A percentile compares a stretch with the other conserved stretches of the same genome.
These are phyloP conservation scores for Plecotus auritus DNA, from an alignment of 2,113 vertebrate genomes.

Conservation along the genomic window DNA sequence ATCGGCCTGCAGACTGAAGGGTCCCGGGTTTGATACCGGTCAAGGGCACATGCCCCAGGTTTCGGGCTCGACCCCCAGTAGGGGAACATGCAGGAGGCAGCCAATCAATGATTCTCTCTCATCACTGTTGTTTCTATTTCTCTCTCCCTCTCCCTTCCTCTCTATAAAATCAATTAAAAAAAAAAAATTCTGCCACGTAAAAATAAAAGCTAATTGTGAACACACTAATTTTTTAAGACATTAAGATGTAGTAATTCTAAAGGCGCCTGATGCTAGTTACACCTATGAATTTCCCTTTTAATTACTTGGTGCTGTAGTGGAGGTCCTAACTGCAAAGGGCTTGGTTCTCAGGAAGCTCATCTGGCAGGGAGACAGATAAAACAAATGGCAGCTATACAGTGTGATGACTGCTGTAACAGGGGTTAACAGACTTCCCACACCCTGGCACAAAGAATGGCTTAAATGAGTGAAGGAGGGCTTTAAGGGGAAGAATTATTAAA, in stretches of 20 bases:
- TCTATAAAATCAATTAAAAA: too few relatives aligned
- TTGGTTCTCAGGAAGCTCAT: neutral
- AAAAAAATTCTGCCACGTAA: neutral
- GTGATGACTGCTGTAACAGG: neutral
- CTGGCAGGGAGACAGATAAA: neutral
- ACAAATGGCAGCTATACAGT: neutral
- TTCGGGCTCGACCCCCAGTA: too few relatives aligned
- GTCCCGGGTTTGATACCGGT: too few relatives aligned
- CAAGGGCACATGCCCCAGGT: too few relatives aligned
- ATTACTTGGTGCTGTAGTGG: neutral
- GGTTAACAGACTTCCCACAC: neutral
- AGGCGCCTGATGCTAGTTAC: neutral
- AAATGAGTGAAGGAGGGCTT: neutral
- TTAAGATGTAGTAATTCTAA: constrained; percentile 13
- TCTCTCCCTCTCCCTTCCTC: too few relatives aligned
- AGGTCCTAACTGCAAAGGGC: neutral
- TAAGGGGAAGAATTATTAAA: neutral
- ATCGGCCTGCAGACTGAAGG: too few relatives aligned
- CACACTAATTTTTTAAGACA: neutral
- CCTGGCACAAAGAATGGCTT: neutral
- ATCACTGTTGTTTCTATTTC: too few relatives aligned
- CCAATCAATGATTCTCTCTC: too few relatives aligned
- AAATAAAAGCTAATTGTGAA: constrained; percentile 18
- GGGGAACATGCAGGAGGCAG: too few relatives aligned
- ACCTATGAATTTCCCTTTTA: neutral